Base-by-base conservation (phyloP, 2,797 vertebrate species). In the Sebastes miniatus region DNA sequence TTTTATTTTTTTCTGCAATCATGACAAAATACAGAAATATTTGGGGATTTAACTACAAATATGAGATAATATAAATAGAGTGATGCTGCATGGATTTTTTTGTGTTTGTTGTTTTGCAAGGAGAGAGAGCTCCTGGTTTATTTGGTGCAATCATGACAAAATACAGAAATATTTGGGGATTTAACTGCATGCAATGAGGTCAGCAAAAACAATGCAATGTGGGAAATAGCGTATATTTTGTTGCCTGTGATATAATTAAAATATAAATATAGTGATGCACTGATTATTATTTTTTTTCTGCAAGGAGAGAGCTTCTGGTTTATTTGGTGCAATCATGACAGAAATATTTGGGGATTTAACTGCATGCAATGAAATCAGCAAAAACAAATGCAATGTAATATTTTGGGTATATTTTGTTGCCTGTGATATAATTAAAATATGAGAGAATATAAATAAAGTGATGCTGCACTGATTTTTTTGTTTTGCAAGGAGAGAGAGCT, bases 181-280 rank as follows among this genome's bases (percentile, higher is more conserved):
- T 73, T 18, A 52, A 14, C 22, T 59, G 70, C 52, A 32, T 24
- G 84, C 58, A 34, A 62, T 85, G 77, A 83, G 79, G 81, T 90
- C 84, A 87, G 86, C 86, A 75, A 85, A 82, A 87, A 80, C 85
- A 85, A 88, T 76, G 89, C 86, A 39, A 39, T 39, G 87, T 72
- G 92, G 87, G 84, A 88, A 89, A 90, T 84, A 76, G 91, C 88
- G 84, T 89, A 14, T 39, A 14, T 39, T 39, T 39, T 39, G 12
- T 39, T 6, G 5, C 36, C 36, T 39, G 2, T 39, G 12, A 39
- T 39, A 6, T 39, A 39, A 39, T 39, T 39, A 36, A 12, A 36
- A 36, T 39, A 39, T 39, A 39, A 14, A 39, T 39, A 14, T 39
- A 39, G 36, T 39, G 36, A 39, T 39, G 36, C 12, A 39, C 36